Evolutionary conservation across 1,140 invertebrate species (phyloP), one percentile per base, ranked within the genome.

Genomic region (Pinna nobilis): DNA sequence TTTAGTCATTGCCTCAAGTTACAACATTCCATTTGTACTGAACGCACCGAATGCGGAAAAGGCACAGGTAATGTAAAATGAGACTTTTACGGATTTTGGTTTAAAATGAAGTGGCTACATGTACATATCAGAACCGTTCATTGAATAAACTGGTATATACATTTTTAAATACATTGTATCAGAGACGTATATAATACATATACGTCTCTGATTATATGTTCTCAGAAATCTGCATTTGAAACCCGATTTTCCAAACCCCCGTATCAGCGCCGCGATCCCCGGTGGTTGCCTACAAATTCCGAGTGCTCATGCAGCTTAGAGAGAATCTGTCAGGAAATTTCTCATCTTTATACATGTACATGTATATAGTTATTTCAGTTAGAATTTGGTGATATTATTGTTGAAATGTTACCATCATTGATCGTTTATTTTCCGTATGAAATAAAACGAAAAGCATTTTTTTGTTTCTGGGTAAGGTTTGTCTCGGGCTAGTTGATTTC

Each of bases 11-110:
- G 53, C 66, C 15, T 44, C 53, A 4, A 18, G 23, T 6, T 69
- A 44, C 39, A 69, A 69, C 44, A 55, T 69, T n/a, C 66, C 66
- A 41, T 69, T 59, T 44, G 18, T 69, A 20, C 30, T 69, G 37
- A 37, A 63, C 39, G 59, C 37, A 13, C 35, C 35, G 18, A 63
- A 63, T 41, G 59, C 20, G 25, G 18, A 35, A 61, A 28, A 1
- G 35, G 33, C 37, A 6, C 6, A 30, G 55, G 55, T 59, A 59
- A 59, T n/a, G 30, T 32, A 2, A 59, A 59, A 20, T 53, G 18
- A 13, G 20, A 11, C 41, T 44, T 1, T 1, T 11, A n/a, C 11
- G 11, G n/a, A n/a, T 13, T n/a, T 1, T 13, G n/a, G 11, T 44
- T 44, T 44, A 44, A 9, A 44, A 7, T 18, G 7, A 9, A 9